Evolutionary conservation across 2,888 invertebrate species (phyloP), one percentile per base, ranked within the genome.

Genomic region (Cephus spinipes): DNA sequence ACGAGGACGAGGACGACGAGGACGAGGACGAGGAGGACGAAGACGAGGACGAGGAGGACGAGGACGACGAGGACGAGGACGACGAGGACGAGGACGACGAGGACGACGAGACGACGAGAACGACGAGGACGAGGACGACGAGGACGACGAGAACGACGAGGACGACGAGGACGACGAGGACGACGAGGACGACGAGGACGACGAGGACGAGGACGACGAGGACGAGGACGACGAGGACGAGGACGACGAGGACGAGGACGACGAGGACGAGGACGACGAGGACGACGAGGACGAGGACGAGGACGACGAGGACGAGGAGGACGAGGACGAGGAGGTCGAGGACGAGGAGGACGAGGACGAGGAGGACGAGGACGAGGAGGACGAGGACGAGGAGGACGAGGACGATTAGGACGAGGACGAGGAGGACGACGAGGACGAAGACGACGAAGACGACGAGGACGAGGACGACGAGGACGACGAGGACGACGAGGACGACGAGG

Each of bases 301-400:
- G 32, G 73, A 73, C n/a, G 73, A 73, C 30, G 73, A 73, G 30
- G 12, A 68, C 68, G 68, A 68, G 68, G 68, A 68, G 12, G n/a
- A 68, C 36, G 30, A 68, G 12, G 68, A 68, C 23, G 68, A 68
- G 12, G 68, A 68, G 68, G 68, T 15, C 68, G 68, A 68, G 12
- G 68, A 68, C 12, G 68, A 68, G 12, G 68, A 68, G 68, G 68
- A 68, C 68, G 68, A 68, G 68, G 68, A 68, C 68, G 73, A 73
- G 73, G 73, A 73, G 12, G 73, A 73, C n/a, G 73, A 73, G 73
- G 32, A 31, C 30, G 68, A 68, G 68, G 68, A 68, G 12, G 68
- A 68, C 12, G 68, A 68, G 12, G 68, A 68, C 12, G 68, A 68
- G 23, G 73, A 23, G n/a, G n/a, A n/a, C n/a, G n/a, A n/a, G n/a